A percentile compares a stretch with the other conserved stretches of the same genome.
These are phyloP conservation scores for Hippasteria phrygiana DNA, from an alignment of 53 echinoderm and acorn worm species.

Conservation along the genomic window DNA sequence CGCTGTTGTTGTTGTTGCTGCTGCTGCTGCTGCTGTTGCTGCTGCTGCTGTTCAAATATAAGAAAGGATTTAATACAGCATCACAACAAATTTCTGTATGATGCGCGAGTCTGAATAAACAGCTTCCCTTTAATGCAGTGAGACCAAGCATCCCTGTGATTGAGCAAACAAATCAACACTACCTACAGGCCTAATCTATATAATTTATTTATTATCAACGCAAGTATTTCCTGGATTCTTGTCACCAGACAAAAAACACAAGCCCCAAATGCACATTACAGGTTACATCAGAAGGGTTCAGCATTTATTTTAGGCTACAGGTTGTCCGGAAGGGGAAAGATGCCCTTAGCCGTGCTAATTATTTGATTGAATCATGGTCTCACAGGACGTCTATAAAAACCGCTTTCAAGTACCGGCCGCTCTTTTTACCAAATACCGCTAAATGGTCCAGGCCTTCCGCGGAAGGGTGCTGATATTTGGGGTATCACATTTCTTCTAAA, in stretches of 20 bases:
- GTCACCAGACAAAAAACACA: not conserved
- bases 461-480: not conserved
- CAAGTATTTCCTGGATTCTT: not conserved
- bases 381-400: constrained; percentile 33
- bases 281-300: not conserved
- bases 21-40: too few species aligned
- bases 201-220: too few species aligned
- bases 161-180: too few species aligned
- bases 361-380: constrained; percentile 32
- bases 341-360: constrained; percentile 29
- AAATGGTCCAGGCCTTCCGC: not conserved
- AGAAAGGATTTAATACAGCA: too few species aligned
- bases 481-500: constrained; percentile 28
- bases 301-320: not conserved
- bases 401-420: not conserved
- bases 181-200: too few species aligned
- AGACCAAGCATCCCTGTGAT: too few species aligned
- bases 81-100: too few species aligned
- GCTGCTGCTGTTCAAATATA: too few species aligned
- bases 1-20: too few species aligned
- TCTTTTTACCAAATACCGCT: not conserved
- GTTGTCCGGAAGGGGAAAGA: not conserved
- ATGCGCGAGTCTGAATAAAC: too few species aligned
- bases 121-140: too few species aligned
- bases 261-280: not conserved